These are phyloP conservation scores for Nerophis lumbriciformis DNA, from an alignment of 2,113 vertebrate genomes.

Conservation along the genomic window DNA sequence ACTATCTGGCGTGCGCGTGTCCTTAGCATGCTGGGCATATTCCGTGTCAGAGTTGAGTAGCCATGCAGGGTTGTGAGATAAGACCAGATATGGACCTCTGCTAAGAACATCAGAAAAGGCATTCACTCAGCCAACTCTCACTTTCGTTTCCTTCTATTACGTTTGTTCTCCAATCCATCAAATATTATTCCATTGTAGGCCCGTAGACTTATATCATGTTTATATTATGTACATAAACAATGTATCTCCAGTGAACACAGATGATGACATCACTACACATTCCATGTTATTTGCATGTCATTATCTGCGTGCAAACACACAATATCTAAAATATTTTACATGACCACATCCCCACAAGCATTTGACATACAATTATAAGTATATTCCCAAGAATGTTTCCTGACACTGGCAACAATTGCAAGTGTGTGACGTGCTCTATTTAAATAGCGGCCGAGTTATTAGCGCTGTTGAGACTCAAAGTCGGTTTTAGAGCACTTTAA, in stretches of 20 bases:
- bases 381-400: slow-evolving; percentile 55
- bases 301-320: slow-evolving; percentile 50
- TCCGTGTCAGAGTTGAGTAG: slow-evolving; percentile 52
- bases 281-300: slow-evolving; percentile 58
- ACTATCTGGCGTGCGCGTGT: slow-evolving; percentile 25
- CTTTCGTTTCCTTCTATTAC: slow-evolving; percentile 8
- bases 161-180: not conserved
- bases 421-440: slow-evolving; percentile 10
- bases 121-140: slow-evolving; percentile 32
- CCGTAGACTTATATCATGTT: not conserved
- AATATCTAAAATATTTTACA: slow-evolving; percentile 62
- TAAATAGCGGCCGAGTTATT: slow-evolving; percentile 47
- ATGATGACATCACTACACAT: slow-evolving; percentile 37
- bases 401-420: slow-evolving; percentile 46
- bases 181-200: too few relatives aligned
- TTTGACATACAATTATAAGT: slow-evolving; percentile 57
- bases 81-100: slow-evolving; percentile 44
- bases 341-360: slow-evolving; percentile 41
- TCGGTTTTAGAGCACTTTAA: slow-evolving; percentile 62
- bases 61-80: slow-evolving; percentile 45
- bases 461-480: slow-evolving; percentile 53
- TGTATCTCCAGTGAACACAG: too few relatives aligned
- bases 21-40: slow-evolving; percentile 23
- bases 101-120: not conserved
- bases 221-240: too few relatives aligned